These are phyloP conservation scores for Achroia grisella DNA, from an alignment of 1,140 invertebrate genomes.

Conservation along the genomic window DNA sequence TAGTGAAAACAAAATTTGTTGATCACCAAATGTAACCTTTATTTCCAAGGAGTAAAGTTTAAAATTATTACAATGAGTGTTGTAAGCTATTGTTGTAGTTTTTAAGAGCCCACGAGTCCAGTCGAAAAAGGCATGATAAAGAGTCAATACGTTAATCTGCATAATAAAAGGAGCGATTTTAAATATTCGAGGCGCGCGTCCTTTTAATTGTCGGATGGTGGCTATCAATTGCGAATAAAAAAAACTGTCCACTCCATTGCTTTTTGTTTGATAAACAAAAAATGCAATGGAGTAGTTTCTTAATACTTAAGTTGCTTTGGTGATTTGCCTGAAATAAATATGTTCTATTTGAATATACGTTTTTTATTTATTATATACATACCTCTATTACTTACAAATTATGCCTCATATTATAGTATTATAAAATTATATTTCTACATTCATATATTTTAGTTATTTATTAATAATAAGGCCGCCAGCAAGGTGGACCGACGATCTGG, in stretches of 20 bases:
- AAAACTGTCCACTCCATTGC: conserved; percentile 63
- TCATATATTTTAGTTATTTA: too few species aligned
- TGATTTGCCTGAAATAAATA: too few species aligned
- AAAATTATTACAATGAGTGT: not conserved
- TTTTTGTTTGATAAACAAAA: conserved; percentile 43
- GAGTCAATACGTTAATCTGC: conserved; percentile 65
- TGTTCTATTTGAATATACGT: too few species aligned
- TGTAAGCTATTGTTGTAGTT: conserved; percentile 10
- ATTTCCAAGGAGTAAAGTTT: not conserved
- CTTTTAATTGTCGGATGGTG: conserved; percentile 55
- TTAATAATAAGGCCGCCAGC: too few species aligned
- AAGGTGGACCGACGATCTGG: too few species aligned
- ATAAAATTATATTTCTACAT: too few species aligned
- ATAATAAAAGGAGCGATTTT: conserved; percentile 61
- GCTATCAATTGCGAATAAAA: conserved; percentile 66
- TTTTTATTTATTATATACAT: too few species aligned
- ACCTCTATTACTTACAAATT: too few species aligned
- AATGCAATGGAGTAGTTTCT: conserved; percentile 28
- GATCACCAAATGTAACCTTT: not conserved
- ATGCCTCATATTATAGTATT: too few species aligned
- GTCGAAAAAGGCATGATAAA: conserved; percentile 31
- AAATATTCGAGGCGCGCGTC: conserved; percentile 46
- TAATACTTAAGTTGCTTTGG: too few species aligned
- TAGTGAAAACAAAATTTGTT: not conserved
- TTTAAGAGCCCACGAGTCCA: conserved; percentile 30